Conservation (phyloP, 2,888 invertebrate species). For the Phragmatobia fuliginosa region DNA sequence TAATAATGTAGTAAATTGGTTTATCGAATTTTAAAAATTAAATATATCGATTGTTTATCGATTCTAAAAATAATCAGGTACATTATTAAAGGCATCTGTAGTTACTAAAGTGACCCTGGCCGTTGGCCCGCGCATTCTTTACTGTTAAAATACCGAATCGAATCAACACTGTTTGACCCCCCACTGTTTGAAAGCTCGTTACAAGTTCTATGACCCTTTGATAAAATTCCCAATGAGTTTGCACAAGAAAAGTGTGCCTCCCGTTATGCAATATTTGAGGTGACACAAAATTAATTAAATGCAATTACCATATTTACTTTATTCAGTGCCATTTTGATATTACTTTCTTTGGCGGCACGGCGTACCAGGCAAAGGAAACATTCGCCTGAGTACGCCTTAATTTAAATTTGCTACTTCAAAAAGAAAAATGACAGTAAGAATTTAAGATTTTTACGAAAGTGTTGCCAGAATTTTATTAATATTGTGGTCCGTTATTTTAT, state of each 20-base stretch:
- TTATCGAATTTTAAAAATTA: conserved; percentile 33
- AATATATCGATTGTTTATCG: conserved; percentile 23
- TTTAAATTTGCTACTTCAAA: conserved; percentile 66
- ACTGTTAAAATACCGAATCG: conserved; percentile 49
- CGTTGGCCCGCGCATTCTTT: conserved; percentile 48
- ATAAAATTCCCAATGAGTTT: conserved; percentile 48
- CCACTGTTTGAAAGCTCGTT: conserved; percentile 43
- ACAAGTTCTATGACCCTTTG: conserved; percentile 49
- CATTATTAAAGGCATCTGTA: conserved; percentile 33
- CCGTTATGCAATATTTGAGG: conserved; percentile 67
- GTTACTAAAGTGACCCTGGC: conserved; percentile 45
- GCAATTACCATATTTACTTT: conserved; percentile 49
- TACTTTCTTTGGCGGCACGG: conserved; percentile 40
- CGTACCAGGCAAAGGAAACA: conserved; percentile 44
- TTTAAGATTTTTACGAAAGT: conserved; percentile 50
- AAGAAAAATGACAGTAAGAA: conserved; percentile 49
- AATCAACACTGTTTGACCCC: conserved; percentile 46
- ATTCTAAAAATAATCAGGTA: conserved; percentile 30
- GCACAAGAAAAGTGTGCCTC: conserved; percentile 51
- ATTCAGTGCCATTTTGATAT: conserved; percentile 42
- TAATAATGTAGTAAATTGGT: conserved; percentile 22
- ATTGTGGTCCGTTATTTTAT: conserved; percentile 44
- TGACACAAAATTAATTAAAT: conserved; percentile 67
- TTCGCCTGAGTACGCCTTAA: conserved; percentile 66
- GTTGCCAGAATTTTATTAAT: conserved; percentile 33